A percentile compares a stretch with the other conserved stretches of the same genome.
Evolutionary conservation across 2,888 invertebrate genomes (phyloP).

Genomic region (Temnothorax rugatulus): DNA sequence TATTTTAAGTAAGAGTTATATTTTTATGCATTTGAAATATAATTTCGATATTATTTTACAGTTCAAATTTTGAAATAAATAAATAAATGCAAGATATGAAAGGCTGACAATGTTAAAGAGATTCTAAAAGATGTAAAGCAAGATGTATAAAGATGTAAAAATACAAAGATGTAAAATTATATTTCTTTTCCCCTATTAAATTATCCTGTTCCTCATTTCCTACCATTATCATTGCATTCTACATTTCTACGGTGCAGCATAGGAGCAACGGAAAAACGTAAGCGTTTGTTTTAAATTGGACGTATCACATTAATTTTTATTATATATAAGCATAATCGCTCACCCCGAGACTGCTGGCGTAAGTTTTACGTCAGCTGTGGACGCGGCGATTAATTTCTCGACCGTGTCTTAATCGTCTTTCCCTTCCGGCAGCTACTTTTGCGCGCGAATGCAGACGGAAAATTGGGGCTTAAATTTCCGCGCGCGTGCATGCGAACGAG

Average conservation of each 20-base stretch:
- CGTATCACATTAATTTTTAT: constrained; percentile 22
- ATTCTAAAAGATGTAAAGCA: background rate
- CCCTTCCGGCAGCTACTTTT: constrained; percentile 32
- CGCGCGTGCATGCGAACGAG: constrained; percentile 22
- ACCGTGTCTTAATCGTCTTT: constrained; percentile 52
- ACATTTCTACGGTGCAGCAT: background rate
- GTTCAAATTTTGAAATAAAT: background rate
- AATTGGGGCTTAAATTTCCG: constrained; percentile 59
- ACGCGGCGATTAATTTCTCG: constrained; percentile 47
- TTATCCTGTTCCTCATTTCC: background rate
- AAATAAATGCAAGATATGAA: background rate
- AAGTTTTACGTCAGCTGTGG: constrained; percentile 25
- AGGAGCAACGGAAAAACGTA: background rate
- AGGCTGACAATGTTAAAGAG: background rate
- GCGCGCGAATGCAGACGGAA: constrained; percentile 28
- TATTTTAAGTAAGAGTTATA: background rate
- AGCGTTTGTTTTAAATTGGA: background rate
- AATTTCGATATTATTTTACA: background rate
- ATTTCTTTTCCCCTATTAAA: background rate
- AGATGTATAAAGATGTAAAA: background rate
- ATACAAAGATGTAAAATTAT: background rate
- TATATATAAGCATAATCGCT: constrained; percentile 18
- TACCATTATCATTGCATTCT: background rate
- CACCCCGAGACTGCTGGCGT: background rate
- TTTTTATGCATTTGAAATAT: background rate